phyloP scores from a whole-genome alignment of 2,888 invertebrate species.

The Amiota mariae region DNA sequence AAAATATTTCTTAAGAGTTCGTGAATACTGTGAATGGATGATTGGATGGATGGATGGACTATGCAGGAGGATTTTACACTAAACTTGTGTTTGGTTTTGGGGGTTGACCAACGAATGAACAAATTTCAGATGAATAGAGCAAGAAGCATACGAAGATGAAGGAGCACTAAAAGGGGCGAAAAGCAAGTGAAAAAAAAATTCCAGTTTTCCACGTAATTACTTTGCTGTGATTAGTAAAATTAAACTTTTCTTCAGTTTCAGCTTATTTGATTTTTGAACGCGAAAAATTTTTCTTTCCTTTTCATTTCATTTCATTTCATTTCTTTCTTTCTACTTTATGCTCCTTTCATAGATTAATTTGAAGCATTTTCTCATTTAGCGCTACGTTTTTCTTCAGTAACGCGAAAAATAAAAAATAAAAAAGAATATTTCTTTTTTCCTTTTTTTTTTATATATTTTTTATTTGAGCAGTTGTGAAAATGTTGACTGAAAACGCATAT shows the following conservation, averaged over 20 bases:
- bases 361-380: slow-evolving; percentile 63
- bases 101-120: slow-evolving; percentile 6
- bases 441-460: slow-evolving; percentile 19
- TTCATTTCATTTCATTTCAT: slow-evolving; percentile 51
- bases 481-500: slow-evolving; percentile 53
- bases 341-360: slow-evolving; percentile 38
- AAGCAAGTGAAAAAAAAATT: slow-evolving; percentile 59
- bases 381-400: slow-evolving; percentile 69
- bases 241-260: slow-evolving; percentile 68
- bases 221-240: slow-evolving; percentile 73
- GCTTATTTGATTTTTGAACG: slow-evolving; percentile 54
- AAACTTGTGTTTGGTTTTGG: slow-evolving; percentile 47
- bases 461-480: slow-evolving; percentile 35
- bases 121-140: neutral
- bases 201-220: slow-evolving; percentile 73
- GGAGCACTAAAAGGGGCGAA: slow-evolving; percentile 25
- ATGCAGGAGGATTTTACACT: no score
- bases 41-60: no score
- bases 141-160: neutral
- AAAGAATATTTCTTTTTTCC: slow-evolving; percentile 42
- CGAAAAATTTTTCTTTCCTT: slow-evolving; percentile 27
- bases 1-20: slow-evolving; percentile 9
- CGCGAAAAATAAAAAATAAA: slow-evolving; percentile 46
- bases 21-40: neutral
- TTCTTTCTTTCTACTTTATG: slow-evolving; percentile 39